phyloP scores from a whole-genome alignment of 2,113 vertebrate species.

The Campylomormyrus tamandua region DNA sequence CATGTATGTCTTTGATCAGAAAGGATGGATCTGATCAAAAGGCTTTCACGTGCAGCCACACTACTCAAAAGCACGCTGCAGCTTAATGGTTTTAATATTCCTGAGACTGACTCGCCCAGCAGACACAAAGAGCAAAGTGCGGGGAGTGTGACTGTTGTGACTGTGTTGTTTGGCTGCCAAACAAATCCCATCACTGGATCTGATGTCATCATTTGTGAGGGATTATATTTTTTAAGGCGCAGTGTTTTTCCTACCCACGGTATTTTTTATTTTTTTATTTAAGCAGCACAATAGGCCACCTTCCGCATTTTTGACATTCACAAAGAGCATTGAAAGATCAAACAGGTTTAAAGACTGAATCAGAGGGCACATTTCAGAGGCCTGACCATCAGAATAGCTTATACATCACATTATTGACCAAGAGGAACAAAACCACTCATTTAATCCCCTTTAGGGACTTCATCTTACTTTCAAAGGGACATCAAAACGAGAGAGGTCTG shows the following conservation, averaged over 20 bases:
- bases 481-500: background rate
- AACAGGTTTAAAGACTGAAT: background rate
- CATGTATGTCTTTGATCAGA: background rate
- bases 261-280: background rate
- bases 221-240: background rate
- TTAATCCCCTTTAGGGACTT: conserved; percentile 32
- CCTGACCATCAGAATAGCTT: background rate
- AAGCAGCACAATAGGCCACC: background rate
- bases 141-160: background rate
- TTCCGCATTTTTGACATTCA: background rate
- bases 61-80: background rate
- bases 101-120: background rate
- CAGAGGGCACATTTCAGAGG: background rate
- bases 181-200: too few relatives aligned
- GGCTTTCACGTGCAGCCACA: background rate
- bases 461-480: conserved; percentile 23
- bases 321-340: background rate
- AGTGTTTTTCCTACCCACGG: background rate
- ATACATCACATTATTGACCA: conserved; percentile 1
- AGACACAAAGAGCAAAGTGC: background rate
- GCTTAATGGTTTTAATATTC: background rate
- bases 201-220: background rate
- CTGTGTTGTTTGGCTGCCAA: too few relatives aligned
- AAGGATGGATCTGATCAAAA: background rate
- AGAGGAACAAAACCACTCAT: conserved; percentile 9